A percentile compares a stretch with the other conserved stretches of the same genome.
Conservation (phyloP, 2,113 vertebrate species). For the Pseudopipra pipra region DNA sequence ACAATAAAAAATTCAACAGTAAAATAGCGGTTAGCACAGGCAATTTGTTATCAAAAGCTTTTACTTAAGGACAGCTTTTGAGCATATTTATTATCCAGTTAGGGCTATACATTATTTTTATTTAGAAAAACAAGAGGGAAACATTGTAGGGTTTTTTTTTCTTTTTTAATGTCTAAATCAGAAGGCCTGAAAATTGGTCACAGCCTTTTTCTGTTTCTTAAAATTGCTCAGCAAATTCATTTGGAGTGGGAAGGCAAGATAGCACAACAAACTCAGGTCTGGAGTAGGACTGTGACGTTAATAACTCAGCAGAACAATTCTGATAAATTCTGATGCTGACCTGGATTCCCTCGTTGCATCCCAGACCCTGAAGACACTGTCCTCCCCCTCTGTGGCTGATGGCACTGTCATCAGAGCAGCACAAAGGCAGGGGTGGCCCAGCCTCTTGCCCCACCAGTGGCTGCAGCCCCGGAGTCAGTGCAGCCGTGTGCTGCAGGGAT, state of each 20-base stretch:
- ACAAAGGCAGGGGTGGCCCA: background rate
- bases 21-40: constrained; percentile 77
- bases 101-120: constrained; percentile 76
- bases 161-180: constrained; percentile 31
- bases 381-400: accelerated
- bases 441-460: accelerated
- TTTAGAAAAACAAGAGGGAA: constrained; percentile 71
- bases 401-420: background rate
- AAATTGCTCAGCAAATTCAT: background rate
- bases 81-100: constrained; percentile 72
- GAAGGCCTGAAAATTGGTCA: constrained; percentile 16
- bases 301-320: background rate
- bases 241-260: background rate
- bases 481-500: background rate
- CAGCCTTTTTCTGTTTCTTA: background rate
- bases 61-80: constrained; percentile 78
- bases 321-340: accelerated
- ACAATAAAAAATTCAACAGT: constrained; percentile 80
- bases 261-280: background rate
- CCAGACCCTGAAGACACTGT: background rate
- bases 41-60: constrained; percentile 81
- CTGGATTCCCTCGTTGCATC: accelerated
- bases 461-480: background rate
- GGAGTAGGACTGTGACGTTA: background rate
- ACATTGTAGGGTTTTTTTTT: background rate